Evolutionary conservation across 2,113 vertebrate genomes (phyloP).

Genomic region (Nothoprocta pentlandii): DNA sequence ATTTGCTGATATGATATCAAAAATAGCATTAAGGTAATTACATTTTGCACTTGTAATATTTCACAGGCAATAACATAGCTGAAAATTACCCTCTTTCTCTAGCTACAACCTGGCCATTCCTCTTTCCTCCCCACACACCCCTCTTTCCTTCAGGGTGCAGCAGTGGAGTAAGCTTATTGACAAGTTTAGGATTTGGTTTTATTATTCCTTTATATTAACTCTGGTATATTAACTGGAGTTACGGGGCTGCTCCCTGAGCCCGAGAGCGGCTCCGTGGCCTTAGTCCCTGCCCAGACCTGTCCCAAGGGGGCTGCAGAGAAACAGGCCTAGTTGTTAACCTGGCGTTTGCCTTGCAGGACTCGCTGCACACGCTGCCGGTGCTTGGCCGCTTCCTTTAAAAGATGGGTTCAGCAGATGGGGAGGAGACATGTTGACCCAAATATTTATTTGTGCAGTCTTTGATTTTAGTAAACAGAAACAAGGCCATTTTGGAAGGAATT

Average conservation of each 20-base stretch:
- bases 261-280: not conserved
- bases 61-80: slow-evolving; percentile 69
- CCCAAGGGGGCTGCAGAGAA: not conserved
- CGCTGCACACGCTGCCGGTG: not conserved
- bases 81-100: slow-evolving; percentile 59
- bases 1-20: slow-evolving; percentile 87
- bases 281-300: not conserved
- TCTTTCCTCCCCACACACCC: not conserved
- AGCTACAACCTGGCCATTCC: slow-evolving; percentile 64
- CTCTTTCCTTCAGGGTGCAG: slow-evolving; percentile 47
- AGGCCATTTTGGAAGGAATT: not conserved
- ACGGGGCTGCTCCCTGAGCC: not conserved
- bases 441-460: not conserved
- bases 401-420: not conserved
- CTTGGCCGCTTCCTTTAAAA: not conserved
- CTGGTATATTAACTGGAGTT: not conserved
- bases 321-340: not conserved
- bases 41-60: slow-evolving; percentile 78
- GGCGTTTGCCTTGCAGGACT: not conserved
- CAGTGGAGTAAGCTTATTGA: slow-evolving; percentile 60
- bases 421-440: not conserved
- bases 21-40: slow-evolving; percentile 88
- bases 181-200: not conserved
- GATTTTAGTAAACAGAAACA: not conserved
- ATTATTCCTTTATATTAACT: slow-evolving; percentile 27